A percentile compares a stretch with the other conserved stretches of the same genome.
These are phyloP conservation scores for Dasyornis broadbenti DNA, from an alignment of 2,113 vertebrate genomes.

Conservation along the genomic window DNA sequence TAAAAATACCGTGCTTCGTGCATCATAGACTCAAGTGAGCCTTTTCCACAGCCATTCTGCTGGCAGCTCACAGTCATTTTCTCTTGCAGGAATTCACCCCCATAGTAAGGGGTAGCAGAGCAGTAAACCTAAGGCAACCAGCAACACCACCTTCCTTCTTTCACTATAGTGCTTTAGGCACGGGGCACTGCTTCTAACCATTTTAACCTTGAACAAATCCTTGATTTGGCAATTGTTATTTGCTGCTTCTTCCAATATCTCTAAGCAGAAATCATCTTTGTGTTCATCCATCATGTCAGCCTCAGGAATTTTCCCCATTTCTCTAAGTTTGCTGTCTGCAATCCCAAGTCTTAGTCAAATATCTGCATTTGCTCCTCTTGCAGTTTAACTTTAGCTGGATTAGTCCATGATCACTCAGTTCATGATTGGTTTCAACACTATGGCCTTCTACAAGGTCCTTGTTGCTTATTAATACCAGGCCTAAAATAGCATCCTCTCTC, in stretches of 20 bases:
- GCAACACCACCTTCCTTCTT: not conserved
- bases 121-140: not conserved
- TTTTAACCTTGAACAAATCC: not conserved
- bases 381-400: not conserved
- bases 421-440: not conserved
- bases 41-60: not conserved
- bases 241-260: not conserved
- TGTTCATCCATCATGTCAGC: not conserved
- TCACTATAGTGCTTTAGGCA: not conserved
- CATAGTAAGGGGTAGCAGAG: not conserved
- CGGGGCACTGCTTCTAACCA: not conserved
- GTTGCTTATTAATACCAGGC: not conserved
- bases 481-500: not conserved
- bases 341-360: not conserved
- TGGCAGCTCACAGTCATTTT: constrained; percentile 2
- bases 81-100: not conserved
- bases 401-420: not conserved
- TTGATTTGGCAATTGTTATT: not conserved
- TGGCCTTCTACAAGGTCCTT: not conserved
- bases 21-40: not conserved
- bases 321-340: not conserved
- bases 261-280: not conserved
- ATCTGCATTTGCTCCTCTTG: not conserved
- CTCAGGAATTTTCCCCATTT: not conserved
- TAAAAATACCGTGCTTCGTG: not conserved